phyloP scores from a whole-genome alignment of 2,888 invertebrate species.

The Ectropis crepuscularia region DNA sequence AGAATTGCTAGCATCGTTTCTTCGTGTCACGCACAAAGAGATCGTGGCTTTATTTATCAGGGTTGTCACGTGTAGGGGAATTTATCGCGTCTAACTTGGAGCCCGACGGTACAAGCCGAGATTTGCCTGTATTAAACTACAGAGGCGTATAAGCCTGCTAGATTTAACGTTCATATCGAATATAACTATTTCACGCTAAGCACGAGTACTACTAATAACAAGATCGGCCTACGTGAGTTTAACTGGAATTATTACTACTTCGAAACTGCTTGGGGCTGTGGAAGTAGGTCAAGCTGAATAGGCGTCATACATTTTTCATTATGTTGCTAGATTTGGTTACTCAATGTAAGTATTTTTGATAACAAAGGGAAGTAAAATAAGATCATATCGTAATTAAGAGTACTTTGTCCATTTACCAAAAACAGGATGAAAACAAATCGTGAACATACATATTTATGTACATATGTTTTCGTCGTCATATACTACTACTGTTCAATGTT shows the following conservation, averaged over 20 bases:
- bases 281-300: slow-evolving; percentile 10
- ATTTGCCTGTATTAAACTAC: slow-evolving; percentile 40
- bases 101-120: slow-evolving; percentile 46
- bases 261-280: slow-evolving; percentile 7
- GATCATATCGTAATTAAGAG: no score
- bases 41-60: slow-evolving; percentile 60
- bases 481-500: no score
- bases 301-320: background rate
- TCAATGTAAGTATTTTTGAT: no score
- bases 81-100: slow-evolving; percentile 58
- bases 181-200: slow-evolving; percentile 7
- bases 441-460: no score
- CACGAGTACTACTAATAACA: slow-evolving; percentile 7
- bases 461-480: no score
- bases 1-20: slow-evolving; percentile 16
- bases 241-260: slow-evolving; percentile 16
- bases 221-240: slow-evolving; percentile 11
- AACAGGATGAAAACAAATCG: no score
- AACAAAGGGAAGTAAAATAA: no score
- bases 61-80: slow-evolving; percentile 64
- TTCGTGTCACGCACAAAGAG: slow-evolving; percentile 37
- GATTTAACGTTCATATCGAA: slow-evolving; percentile 33
- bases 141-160: slow-evolving; percentile 35
- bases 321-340: no score
- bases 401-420: no score